Evolutionary conservation across 92 coral and sea anemone species (phyloP), one percentile per base, ranked within the genome.

Genomic region (Zoanthus gigantus): DNA sequence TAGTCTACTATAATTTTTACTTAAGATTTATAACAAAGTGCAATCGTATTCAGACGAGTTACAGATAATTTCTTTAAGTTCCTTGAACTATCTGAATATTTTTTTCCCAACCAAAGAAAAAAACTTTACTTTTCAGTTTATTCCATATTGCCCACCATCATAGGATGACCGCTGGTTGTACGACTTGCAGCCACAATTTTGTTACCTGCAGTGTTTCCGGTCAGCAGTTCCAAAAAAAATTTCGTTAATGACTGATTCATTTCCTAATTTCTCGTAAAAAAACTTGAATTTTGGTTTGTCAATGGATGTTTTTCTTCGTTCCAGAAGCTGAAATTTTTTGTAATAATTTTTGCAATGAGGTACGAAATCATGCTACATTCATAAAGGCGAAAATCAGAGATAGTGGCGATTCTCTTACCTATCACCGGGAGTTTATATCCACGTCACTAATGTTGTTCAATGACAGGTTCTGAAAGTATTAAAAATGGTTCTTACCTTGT

Each of bases 141-240:
- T 10, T 12, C 29, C 42, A 11, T 14, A 0, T 48, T 47, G 75
- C 23, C 76, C 85, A 73, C 75, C 85, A 81, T 81, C 66, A 4
- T 3, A 18, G 13, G 9, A 81, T 65, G 46, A 46, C 75, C 75
- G 74, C 85, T 65, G 85, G 45, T 8, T 11, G 7, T 29, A 4
- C 23, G 61, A 12, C 67, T 17, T 57, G 82, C 82, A 18, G 82
- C 50, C 82, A 65, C 65, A 76, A 10, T 28, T 28, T 63, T 63
- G 31, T 63, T n/a, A 10, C 32, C 69, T 63, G 69, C 69, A 63
- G 69, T 17, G 69, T 17, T 50, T 63, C 69, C 10, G 69, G 69
- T 18, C 69, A 63, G 69, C 69, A n/a, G 69, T 23, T 3, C 8
- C 67, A 11, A 3, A 0, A 17, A 14, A 63, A 63, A 58, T 5